Evolutionary conservation across 1,140 invertebrate species (phyloP).

Genomic region (Halesus radiatus): DNA sequence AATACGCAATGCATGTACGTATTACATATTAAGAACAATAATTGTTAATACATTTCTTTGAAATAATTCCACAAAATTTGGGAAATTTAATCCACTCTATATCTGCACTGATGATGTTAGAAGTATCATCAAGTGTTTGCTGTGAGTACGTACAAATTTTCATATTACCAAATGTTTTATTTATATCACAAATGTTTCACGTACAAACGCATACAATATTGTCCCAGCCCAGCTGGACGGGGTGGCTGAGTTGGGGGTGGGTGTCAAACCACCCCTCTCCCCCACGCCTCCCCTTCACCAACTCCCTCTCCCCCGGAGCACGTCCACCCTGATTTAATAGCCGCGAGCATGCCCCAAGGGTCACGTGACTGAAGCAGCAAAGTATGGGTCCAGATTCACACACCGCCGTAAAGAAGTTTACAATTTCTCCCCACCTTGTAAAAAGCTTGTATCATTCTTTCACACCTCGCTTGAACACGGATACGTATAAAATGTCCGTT

Average conservation of each 20-base stretch:
- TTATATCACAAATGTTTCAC: too few species aligned
- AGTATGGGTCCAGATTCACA: slow-evolving; percentile 17
- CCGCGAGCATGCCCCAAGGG: slow-evolving; percentile 45
- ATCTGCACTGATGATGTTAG: too few species aligned
- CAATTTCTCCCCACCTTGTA: slow-evolving; percentile 6
- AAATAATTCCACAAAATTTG: too few species aligned
- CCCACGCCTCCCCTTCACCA: not conserved
- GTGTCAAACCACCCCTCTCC: not conserved
- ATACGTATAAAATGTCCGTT: slow-evolving; percentile 1
- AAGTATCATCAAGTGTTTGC: too few species aligned
- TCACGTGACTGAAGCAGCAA: slow-evolving; percentile 38
- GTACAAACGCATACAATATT: slow-evolving; percentile 8
- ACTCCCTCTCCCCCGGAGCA: slow-evolving; percentile 9
- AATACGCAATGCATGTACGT: too few species aligned
- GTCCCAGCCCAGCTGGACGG: not conserved
- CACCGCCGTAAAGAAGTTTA: not conserved
- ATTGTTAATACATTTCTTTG: too few species aligned
- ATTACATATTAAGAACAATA: too few species aligned
- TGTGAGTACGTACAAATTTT: too few species aligned
- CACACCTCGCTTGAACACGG: not conserved
- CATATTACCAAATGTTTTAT: too few species aligned
- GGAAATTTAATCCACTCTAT: too few species aligned
- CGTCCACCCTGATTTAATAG: slow-evolving; percentile 51
- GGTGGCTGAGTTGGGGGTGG: not conserved
- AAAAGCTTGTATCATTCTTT: not conserved